phyloP scores from a whole-genome alignment of 2,888 invertebrate species.

The Podotricha telesiphe region DNA sequence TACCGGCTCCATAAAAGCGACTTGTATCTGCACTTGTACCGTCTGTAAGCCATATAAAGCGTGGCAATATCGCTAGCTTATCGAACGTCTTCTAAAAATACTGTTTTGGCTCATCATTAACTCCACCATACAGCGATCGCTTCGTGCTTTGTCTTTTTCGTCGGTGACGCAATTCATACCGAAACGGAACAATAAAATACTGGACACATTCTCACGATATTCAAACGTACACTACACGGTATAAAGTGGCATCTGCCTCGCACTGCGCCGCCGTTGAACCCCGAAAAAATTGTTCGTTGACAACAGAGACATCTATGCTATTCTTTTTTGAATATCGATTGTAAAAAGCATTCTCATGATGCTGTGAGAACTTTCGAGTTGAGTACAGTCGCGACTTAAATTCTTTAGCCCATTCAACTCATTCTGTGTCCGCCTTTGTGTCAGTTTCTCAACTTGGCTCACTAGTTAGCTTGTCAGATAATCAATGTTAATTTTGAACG shows the following conservation, averaged over 20 bases:
- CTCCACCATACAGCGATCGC: constrained; percentile 70
- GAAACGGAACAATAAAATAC: constrained; percentile 73
- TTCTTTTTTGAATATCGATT: constrained; percentile 83
- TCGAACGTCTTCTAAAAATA: constrained; percentile 70
- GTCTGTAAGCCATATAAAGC: constrained; percentile 64
- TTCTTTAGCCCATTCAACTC: constrained; percentile 68
- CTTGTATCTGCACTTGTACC: constrained; percentile 63
- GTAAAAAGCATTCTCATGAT: constrained; percentile 81
- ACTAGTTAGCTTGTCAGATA: constrained; percentile 51
- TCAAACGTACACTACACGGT: constrained; percentile 44
- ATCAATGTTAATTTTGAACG: constrained; percentile 55
- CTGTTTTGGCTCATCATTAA: constrained; percentile 80
- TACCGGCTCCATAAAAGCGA: constrained; percentile 72
- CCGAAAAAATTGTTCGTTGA: constrained; percentile 80
- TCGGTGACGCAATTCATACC: constrained; percentile 80
- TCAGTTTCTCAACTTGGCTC: constrained; percentile 55
- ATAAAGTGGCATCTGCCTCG: constrained; percentile 53
- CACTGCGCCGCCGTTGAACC: constrained; percentile 59
- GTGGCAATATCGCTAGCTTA: constrained; percentile 51
- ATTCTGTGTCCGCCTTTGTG: constrained; percentile 60
- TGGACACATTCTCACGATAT: constrained; percentile 46
- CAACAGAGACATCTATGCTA: constrained; percentile 82
- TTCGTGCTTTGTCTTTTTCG: constrained; percentile 80
- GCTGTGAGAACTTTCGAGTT: constrained; percentile 76
- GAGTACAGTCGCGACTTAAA: constrained; percentile 70